A percentile compares a stretch with the other conserved stretches of the same genome.
These are phyloP conservation scores for Temnothorax nylanderi DNA, from an alignment of 1,140 invertebrate species.

Conservation along the genomic window DNA sequence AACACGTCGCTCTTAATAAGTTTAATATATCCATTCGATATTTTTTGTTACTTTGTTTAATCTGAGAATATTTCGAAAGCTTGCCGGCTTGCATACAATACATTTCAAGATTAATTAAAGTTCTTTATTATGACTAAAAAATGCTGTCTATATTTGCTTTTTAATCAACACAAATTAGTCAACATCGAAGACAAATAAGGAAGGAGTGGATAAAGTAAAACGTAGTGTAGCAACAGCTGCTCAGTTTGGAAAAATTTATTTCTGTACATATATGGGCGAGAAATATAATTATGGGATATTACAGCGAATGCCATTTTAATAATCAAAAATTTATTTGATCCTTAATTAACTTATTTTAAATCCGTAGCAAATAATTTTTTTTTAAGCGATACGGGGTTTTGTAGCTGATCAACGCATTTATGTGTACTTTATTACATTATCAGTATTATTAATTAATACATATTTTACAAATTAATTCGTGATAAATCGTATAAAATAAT, in stretches of 20 bases:
- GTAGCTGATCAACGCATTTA: neutral
- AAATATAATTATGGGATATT: neutral
- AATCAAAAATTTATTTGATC: neutral
- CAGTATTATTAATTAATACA: neutral
- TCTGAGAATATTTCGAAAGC: neutral
- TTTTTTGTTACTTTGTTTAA: neutral
- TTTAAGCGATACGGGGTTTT: neutral
- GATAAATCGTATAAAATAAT: neutral
- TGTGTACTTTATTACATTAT: neutral
- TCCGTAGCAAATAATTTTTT: neutral
- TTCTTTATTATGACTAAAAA: neutral
- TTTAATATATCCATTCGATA: neutral
- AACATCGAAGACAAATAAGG: neutral
- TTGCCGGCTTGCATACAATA: neutral
- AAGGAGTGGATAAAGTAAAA: neutral
- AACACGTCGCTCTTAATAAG: neutral
- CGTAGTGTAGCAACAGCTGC: neutral
- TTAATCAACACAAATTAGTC: neutral
- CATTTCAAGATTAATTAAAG: neutral
- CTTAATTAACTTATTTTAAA: slow-evolving; percentile 15
- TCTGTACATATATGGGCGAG: neutral
- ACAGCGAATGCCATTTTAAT: neutral
- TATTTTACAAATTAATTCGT: neutral
- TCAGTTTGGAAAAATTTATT: slow-evolving; percentile 13
- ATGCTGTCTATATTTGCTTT: neutral